Percentiles rank a stretch among this genome's conserved stretches.
Evolutionary conservation across 2,888 invertebrate species (phyloP).

Genomic region (Piscicola geometra): DNA sequence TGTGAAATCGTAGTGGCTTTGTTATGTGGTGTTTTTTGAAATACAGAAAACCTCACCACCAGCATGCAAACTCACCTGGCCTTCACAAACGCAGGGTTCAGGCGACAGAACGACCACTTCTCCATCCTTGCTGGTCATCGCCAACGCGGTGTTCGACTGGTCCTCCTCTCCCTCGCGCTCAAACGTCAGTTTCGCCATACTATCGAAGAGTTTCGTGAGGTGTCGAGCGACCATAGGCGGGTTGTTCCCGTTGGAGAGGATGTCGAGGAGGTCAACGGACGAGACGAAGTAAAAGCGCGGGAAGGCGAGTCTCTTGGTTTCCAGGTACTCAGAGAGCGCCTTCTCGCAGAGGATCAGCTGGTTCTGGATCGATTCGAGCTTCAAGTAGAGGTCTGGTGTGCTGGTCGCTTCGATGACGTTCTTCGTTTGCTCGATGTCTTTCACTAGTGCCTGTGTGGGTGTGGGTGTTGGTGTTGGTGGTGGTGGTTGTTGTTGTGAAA

Average conservation of each 20-base stretch:
- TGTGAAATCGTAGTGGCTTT: no score
- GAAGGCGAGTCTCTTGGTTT: constrained; percentile 90
- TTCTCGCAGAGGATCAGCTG: constrained; percentile 88
- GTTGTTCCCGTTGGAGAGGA: constrained; percentile 90
- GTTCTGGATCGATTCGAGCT: constrained; percentile 75
- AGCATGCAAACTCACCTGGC: constrained; percentile 63
- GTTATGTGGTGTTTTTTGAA: no score
- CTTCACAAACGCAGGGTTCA: constrained; percentile 73
- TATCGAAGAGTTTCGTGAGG: constrained; percentile 89
- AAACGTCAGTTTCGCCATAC: constrained; percentile 81
- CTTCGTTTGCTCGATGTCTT: constrained; percentile 72
- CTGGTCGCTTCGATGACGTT: constrained; percentile 89
- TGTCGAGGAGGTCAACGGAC: constrained; percentile 86
- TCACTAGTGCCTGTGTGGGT: constrained; percentile 66
- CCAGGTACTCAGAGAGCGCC: constrained; percentile 89
- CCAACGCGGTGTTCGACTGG: constrained; percentile 62
- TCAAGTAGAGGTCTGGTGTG: constrained; percentile 72
- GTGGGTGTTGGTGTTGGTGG: not conserved
- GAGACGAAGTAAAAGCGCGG: constrained; percentile 96
- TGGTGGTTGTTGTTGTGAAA: no score
- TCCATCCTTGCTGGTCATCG: constrained; percentile 90
- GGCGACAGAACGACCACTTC: constrained; percentile 80
- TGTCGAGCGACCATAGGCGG: constrained; percentile 69
- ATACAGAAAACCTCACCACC: no score
- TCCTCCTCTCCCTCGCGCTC: constrained; percentile 47